Evolutionary conservation across 2,113 vertebrate species (phyloP), one percentile per base, ranked within the genome.

Genomic region (Rhynchomys soricoides): DNA sequence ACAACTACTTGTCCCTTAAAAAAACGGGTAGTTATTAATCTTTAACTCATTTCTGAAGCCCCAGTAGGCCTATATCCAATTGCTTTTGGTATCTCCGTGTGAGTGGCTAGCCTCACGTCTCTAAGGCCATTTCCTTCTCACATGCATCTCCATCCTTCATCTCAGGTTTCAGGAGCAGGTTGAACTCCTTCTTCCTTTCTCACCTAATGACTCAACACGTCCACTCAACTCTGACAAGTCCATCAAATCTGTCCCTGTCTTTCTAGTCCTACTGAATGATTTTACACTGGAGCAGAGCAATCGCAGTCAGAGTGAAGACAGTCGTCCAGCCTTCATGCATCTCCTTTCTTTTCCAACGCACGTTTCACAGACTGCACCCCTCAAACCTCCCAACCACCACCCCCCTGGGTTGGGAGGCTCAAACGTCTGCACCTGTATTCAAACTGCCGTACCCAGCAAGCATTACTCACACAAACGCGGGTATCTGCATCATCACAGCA

Each of bases 151-250:
- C 75, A 22, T 89, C 37, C 66, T 40, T 43, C 70, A 73, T 8
- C 57, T 62, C 45, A 83, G 77, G 89, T 7, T 75, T 89, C 11
- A 83, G 34, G 55, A 82, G 37, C 45, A 93, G 45, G 8, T 5
- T 77, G 34, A 81, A 82, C 22, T 73, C 88, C 86, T 89, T 73
- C 88, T 89, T 89, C 59, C 50, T 89, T 95, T 45, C 86, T 78
- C 48, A 74, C 19, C 66, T 73, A 94, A 93, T 86, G 71, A 73
- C 64, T 43, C n/a, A 90, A 19, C 52, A 86, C 40, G 10, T 91
- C 21, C 74, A 73, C 62, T 92, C n/a, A 82, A 93, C 52, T 73
- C 55, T 10, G 45, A 93, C 70, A 86, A 16, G 45, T 0, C 37
- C 40, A 50, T 81, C 64, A 92, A 48, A 64, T 34, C 48, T 50